phyloP scores from a whole-genome alignment of 30 jellyfish, hydroid and myxozoan genomes.

The Chrysaora quinquecirrha region DNA sequence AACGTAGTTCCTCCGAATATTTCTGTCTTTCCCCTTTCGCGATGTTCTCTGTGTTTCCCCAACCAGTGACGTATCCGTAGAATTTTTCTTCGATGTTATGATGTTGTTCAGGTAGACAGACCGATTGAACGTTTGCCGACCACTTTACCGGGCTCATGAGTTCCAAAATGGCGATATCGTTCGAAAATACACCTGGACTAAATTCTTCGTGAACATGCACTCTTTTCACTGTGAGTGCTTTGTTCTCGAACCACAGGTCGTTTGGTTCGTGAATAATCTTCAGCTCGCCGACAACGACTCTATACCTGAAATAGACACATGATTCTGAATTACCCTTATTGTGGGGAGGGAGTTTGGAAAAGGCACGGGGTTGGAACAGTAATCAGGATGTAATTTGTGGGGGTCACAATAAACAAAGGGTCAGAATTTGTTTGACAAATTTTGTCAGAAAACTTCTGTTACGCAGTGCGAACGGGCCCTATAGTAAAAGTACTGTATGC shows the following conservation, averaged over 20 bases:
- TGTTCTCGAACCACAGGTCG: conserved; percentile 24
- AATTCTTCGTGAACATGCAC: conserved; percentile 24
- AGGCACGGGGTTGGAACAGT: no score
- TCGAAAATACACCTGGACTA: not conserved
- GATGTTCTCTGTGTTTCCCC: conserved; percentile 41
- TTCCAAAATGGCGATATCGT: conserved; percentile 64
- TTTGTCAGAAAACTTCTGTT: no score
- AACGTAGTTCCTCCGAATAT: not conserved
- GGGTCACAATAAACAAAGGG: no score
- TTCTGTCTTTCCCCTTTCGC: not conserved
- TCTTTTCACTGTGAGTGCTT: not conserved
- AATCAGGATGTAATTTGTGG: no score
- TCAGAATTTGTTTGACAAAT: no score
- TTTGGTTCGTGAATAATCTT: not conserved
- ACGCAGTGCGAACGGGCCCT: no score
- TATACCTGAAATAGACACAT: conserved; percentile 35
- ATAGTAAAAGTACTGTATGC: no score
- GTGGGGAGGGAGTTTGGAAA: no score
- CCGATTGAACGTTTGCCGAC: conserved; percentile 30
- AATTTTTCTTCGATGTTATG: conserved; percentile 8
- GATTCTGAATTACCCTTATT: no score
- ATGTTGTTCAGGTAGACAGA: conserved; percentile 51
- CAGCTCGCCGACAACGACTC: conserved; percentile 29
- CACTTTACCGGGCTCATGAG: conserved; percentile 46
- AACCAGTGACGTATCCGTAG: conserved; percentile 65